These are phyloP conservation scores for Parazoanthus atlanticus DNA, from an alignment of 92 coral and sea anemone genomes.

Conservation along the genomic window DNA sequence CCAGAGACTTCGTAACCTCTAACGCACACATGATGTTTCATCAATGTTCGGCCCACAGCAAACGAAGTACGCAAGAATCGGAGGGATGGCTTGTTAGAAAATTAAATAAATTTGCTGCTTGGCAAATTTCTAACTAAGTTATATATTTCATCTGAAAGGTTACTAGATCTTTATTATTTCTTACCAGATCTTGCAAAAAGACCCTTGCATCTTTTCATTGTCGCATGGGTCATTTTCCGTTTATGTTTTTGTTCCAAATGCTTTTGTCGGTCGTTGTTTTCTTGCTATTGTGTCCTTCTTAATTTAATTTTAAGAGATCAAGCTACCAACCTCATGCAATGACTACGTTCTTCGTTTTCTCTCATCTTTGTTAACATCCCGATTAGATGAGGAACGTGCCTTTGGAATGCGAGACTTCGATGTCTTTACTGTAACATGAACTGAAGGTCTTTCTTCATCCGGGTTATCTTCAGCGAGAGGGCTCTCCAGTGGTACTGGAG, in stretches of 20 bases:
- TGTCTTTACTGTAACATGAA: slow-evolving; percentile 91
- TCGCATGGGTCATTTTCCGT: not conserved
- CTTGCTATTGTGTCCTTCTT: not conserved
- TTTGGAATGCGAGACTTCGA: slow-evolving; percentile 91
- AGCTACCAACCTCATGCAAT: slow-evolving; percentile 33
- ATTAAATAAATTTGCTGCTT: not conserved
- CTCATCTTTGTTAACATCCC: slow-evolving; percentile 29
- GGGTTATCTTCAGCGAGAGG: slow-evolving; percentile 20
- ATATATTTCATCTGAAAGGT: not conserved
- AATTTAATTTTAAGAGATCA: not conserved
- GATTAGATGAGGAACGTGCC: slow-evolving; percentile 34
- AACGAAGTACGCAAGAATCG: not conserved
- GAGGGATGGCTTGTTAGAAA: not conserved
- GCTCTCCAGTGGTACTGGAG: slow-evolving; percentile 10
- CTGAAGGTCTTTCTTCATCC: slow-evolving; percentile 88
- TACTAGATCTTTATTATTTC: not conserved
- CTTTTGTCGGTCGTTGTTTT: not conserved
- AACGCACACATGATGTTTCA: too few species aligned
- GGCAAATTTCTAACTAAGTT: not conserved
- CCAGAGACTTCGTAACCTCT: too few species aligned
- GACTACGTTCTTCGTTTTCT: slow-evolving; percentile 7
- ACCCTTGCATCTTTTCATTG: not conserved
- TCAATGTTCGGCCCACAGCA: not conserved
- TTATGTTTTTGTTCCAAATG: not conserved
- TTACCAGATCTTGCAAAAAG: not conserved